Conservation (phyloP, 2,888 invertebrate species). For the Sinhomidia bicolor region DNA sequence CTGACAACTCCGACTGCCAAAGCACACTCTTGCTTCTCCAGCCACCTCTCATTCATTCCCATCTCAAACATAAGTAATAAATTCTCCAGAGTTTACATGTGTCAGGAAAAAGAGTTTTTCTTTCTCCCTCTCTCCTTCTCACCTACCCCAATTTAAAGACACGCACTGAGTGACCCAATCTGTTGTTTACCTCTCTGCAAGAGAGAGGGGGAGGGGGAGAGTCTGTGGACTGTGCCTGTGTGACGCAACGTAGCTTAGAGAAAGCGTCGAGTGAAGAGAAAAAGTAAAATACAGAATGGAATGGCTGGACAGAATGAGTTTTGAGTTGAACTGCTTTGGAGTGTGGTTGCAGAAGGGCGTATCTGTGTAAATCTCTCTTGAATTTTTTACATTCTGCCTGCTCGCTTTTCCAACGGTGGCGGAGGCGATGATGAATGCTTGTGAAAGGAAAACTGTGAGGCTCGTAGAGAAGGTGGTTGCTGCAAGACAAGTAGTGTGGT, state of each 20-base stretch:
- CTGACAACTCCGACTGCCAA: conserved; percentile 34
- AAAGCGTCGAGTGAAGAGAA: no score
- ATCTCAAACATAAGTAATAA: background rate
- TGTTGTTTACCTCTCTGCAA: no score
- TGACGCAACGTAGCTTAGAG: no score
- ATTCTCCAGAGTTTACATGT: conserved; percentile 25
- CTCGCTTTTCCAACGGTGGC: background rate
- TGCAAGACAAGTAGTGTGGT: background rate
- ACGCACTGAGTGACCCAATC: background rate
- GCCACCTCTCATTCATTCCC: conserved; percentile 21
- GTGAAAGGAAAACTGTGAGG: background rate
- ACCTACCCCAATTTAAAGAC: conserved; percentile 1
- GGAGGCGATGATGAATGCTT: conserved; percentile 70
- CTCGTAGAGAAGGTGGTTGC: conserved; percentile 6
- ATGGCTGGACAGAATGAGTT: no score
- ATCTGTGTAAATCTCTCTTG: conserved; percentile 43
- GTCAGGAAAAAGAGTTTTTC: conserved; percentile 1
- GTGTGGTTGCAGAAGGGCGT: background rate
- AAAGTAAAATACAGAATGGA: no score
- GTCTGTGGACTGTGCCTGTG: no score
- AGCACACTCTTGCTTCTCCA: background rate
- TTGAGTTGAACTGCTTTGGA: background rate
- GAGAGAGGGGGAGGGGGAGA: no score
- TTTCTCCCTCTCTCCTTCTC: background rate
- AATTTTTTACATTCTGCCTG: conserved; percentile 21